Conservation (phyloP, 2,888 invertebrate species). For the Syrphus vitripennis region DNA sequence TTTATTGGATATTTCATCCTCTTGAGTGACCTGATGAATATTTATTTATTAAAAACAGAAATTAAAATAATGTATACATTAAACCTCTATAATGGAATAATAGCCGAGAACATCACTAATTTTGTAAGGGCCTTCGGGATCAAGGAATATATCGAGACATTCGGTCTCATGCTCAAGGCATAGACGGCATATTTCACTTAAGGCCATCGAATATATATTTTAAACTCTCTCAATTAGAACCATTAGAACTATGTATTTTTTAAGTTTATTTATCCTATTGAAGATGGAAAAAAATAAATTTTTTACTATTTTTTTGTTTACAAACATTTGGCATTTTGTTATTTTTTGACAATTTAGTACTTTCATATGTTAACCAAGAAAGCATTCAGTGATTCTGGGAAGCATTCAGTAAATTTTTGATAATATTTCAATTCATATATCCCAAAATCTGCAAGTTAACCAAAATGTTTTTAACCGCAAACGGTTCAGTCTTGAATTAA, state of each 20-base stretch:
- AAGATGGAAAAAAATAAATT: not conserved
- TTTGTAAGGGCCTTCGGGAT: not conserved
- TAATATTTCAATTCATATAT: too few relatives aligned
- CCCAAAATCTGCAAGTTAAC: too few relatives aligned
- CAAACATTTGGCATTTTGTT: conserved; percentile 3
- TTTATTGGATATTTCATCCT: conserved; percentile 56
- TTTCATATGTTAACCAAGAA: not conserved
- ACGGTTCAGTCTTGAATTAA: too few relatives aligned
- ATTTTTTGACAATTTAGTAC: not conserved
- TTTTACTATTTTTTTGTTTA: conserved; percentile 8
- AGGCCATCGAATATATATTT: conserved; percentile 3
- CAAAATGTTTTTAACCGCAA: too few relatives aligned
- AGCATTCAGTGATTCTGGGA: too few relatives aligned
- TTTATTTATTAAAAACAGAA: not conserved
- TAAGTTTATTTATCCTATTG: not conserved
- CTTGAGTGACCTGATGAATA: conserved; percentile 20
- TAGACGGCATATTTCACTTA: conserved; percentile 43
- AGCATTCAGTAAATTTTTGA: too few relatives aligned
- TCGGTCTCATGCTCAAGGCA: conserved; percentile 43
- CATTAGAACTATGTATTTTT: not conserved
- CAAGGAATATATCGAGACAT: conserved; percentile 32
- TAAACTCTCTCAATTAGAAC: too few relatives aligned
- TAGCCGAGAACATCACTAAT: conserved; percentile 28
- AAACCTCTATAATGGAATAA: conserved; percentile 56
- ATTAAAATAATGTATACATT: not conserved